These are phyloP conservation scores for Fragum fragum DNA, from an alignment of 2,888 invertebrate species.

Conservation along the genomic window DNA sequence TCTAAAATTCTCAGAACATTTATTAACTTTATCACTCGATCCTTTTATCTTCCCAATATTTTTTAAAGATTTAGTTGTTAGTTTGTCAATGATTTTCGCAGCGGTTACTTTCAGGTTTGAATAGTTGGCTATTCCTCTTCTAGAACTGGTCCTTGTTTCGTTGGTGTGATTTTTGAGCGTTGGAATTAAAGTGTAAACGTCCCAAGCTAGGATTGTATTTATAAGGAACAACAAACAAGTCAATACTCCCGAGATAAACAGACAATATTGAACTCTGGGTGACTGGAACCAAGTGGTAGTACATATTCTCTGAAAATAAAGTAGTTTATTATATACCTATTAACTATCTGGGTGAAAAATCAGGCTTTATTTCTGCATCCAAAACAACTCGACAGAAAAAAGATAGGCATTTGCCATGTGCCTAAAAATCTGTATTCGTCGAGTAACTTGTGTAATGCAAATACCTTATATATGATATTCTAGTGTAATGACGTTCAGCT, in stretches of 20 bases:
- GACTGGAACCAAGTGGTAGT: background rate
- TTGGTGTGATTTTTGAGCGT: background rate
- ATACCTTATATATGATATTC: too few species aligned
- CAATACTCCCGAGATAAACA: background rate
- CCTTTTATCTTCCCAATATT: background rate
- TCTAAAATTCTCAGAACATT: background rate
- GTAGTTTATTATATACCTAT: too few species aligned
- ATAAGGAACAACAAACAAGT: background rate
- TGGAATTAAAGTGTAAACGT: background rate
- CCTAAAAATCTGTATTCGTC: too few species aligned
- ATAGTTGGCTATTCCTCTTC: background rate
- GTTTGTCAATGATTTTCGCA: background rate
- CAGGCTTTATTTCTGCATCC: too few species aligned
- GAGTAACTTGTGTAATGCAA: too few species aligned
- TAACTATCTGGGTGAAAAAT: too few species aligned
- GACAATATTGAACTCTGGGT: background rate
- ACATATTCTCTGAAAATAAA: background rate
- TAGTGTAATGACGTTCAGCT: too few species aligned
- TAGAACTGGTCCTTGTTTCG: background rate
- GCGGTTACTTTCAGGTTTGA: background rate
- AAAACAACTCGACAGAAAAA: too few species aligned
- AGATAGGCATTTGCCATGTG: too few species aligned
- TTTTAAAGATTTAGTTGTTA: background rate
- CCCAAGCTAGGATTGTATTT: background rate
- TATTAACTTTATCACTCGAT: background rate